Conservation (phyloP, 1,140 invertebrate species). For the Macrobrachium rosenbergii region DNA sequence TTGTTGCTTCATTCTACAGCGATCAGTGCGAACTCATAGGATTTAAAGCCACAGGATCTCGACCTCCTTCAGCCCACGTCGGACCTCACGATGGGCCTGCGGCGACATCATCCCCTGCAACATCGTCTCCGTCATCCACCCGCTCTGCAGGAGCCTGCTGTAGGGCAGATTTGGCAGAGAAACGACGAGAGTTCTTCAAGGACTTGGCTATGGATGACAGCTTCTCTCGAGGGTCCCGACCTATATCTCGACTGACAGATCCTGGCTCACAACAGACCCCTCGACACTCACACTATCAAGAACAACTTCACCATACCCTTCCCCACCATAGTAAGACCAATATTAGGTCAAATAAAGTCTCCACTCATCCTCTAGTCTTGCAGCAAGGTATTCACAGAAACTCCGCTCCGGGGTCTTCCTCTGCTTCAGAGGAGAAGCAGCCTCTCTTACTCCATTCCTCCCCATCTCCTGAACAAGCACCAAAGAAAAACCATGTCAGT, state of each 20-base stretch:
- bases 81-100: neutral
- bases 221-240: slow-evolving; percentile 1
- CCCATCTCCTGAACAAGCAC: too few relatives aligned
- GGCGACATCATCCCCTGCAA: slow-evolving; percentile 20
- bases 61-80: slow-evolving; percentile 44
- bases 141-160: slow-evolving; percentile 11
- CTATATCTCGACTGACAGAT: slow-evolving; percentile 13
- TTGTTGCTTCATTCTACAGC: slow-evolving; percentile 57
- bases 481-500: too few relatives aligned
- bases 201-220: slow-evolving; percentile 35
- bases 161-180: slow-evolving; percentile 50
- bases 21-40: slow-evolving; percentile 55
- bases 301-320: slow-evolving; percentile 17
- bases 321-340: slow-evolving; percentile 2
- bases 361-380: neutral
- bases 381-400: neutral
- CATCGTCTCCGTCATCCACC: slow-evolving; percentile 5
- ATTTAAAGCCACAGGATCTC: slow-evolving; percentile 51
- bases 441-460: neutral
- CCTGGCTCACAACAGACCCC: slow-evolving; percentile 28
- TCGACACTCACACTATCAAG: slow-evolving; percentile 34
- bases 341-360: neutral
- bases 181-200: slow-evolving; percentile 56
- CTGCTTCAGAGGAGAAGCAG: neutral
- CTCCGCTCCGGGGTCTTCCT: neutral